Evolutionary conservation across 2,888 invertebrate genomes (phyloP), one percentile per base, ranked within the genome.

Genomic region (Drosophila acutilabella): DNA sequence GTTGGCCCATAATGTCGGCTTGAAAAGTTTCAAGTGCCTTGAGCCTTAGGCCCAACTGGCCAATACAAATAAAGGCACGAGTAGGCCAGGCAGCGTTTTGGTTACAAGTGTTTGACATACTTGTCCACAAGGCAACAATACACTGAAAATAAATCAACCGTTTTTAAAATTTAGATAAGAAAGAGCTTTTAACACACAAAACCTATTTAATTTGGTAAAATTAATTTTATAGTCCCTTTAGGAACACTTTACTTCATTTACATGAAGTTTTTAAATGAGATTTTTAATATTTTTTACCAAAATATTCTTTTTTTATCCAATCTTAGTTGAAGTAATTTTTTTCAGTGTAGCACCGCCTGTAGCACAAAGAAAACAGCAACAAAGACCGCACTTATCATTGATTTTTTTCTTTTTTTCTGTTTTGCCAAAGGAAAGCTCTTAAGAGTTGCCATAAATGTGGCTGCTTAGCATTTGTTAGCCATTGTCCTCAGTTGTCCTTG

Each of bases 51-150:
- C 16, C 4, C 59, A 56, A 57, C 52, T 56, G 14, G 44, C 40
- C 44, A 54, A 56, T 56, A 45, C 52, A 30, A 23, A 30, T 59
- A 56, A 18, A 45, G 52, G 48, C 56, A 50, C 40, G 59, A 73
- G 42, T 56, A 59, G 69, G 47, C 65, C 62, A 26, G 16, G 52
- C 52, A 57, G 26, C 59, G 61, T 64, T 81, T 81, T 66, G 67
- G 65, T 74, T 52, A 74, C 78, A 80, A 82, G 87, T 86, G 89
- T 68, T 86, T 77, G 73, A 69, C 83, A 66, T 41, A 77, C 89
- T 76, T 70, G 69, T 67, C 40, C 40, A 60, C 18, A 60, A 54
- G 26, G 38, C 51, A 50, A 11, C 30, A 18, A 26, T 11, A 36
- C 36, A 36, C 36, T 36, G 36, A 11, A 13, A 36, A 11, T n/a